phyloP scores from a whole-genome alignment of 2,113 vertebrate species.

The Anser brachyrhynchus region DNA sequence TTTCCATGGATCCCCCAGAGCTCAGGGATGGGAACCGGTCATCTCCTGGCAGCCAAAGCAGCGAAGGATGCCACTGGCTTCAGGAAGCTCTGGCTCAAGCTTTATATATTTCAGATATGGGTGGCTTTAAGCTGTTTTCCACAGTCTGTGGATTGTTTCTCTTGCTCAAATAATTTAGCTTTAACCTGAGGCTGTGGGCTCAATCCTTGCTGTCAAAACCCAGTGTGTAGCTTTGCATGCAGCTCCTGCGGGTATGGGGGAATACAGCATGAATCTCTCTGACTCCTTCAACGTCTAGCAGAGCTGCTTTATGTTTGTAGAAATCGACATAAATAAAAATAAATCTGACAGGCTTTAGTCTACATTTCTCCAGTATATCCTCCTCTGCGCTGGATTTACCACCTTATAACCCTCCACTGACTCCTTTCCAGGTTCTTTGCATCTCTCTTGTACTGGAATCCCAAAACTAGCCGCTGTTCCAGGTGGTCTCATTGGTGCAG shows the following conservation, averaged over 20 bases:
- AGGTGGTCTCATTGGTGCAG: neutral
- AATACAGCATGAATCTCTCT: slow-evolving; percentile 20
- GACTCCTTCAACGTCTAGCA: slow-evolving; percentile 24
- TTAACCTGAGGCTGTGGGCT: slow-evolving; percentile 62
- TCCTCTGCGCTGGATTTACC: slow-evolving; percentile 32
- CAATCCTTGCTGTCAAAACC: slow-evolving; percentile 58
- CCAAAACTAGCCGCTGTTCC: neutral
- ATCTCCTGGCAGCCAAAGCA: neutral
- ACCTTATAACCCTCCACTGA: neutral
- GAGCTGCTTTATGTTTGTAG: slow-evolving; percentile 43
- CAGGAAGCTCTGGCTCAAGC: neutral
- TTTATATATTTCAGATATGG: neutral
- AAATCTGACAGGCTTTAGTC: slow-evolving; percentile 52
- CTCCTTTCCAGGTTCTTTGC: neutral
- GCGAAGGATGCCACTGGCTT: neutral
- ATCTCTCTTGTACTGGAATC: neutral
- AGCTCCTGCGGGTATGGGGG: neutral
- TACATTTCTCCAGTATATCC: neutral
- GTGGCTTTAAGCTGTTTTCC: slow-evolving; percentile 46
- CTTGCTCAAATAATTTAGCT: slow-evolving; percentile 64
- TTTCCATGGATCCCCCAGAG: neutral
- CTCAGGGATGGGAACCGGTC: neutral
- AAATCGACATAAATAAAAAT: slow-evolving; percentile 49
- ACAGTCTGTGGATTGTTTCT: slow-evolving; percentile 17
- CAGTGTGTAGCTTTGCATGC: slow-evolving; percentile 8